These are phyloP conservation scores for Natator depressus DNA, from an alignment of 2,113 vertebrate species.

Conservation along the genomic window DNA sequence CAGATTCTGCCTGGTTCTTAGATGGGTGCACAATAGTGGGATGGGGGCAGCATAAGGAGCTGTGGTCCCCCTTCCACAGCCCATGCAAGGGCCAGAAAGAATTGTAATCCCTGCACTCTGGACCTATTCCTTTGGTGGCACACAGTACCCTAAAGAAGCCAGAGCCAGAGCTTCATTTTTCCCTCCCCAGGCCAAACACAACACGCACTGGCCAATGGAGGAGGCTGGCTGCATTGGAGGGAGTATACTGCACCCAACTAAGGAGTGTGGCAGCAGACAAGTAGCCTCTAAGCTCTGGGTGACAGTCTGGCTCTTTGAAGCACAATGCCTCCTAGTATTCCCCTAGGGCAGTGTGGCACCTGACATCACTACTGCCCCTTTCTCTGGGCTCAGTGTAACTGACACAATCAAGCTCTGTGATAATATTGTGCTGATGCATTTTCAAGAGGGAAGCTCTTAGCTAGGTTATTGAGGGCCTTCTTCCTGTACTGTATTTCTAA, in stretches of 20 bases:
- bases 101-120: background rate
- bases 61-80: no score
- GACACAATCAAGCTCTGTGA: background rate
- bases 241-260: background rate
- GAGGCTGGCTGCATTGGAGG: background rate
- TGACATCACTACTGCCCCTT: background rate
- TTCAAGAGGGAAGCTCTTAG: background rate
- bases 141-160: background rate
- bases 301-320: background rate
- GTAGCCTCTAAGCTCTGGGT: background rate
- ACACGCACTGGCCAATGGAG: background rate
- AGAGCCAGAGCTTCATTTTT: background rate
- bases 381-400: background rate
- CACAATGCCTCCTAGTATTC: background rate
- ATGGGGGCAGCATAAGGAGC: no score
- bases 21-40: background rate
- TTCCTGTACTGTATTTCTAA: background rate
- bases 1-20: background rate
- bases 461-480: background rate
- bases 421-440: background rate
- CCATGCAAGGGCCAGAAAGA: background rate
- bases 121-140: background rate
- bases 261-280: background rate
- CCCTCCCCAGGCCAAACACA: background rate
- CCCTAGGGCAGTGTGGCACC: background rate